A percentile compares a stretch with the other conserved stretches of the same genome.
These are phyloP conservation scores for Hoplias malabaricus DNA, from an alignment of 2,113 vertebrate species.

Conservation along the genomic window DNA sequence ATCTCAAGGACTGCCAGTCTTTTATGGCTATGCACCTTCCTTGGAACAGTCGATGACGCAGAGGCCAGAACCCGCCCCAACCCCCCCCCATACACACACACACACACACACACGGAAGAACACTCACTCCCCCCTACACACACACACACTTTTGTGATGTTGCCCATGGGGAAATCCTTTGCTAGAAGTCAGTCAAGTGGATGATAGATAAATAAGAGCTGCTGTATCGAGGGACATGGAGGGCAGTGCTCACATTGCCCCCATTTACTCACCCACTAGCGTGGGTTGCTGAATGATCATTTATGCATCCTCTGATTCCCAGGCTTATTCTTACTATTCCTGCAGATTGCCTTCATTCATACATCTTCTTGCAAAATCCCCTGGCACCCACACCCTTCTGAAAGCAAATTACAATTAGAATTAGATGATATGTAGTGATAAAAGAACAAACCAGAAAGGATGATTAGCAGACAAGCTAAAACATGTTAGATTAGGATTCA, in stretches of 20 bases:
- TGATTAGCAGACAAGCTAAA: slow-evolving; percentile 10
- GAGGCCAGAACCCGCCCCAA: slow-evolving; percentile 47
- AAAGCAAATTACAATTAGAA: neutral
- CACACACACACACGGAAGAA: slow-evolving; percentile 55
- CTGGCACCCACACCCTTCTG: neutral
- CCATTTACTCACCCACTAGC: slow-evolving; percentile 1
- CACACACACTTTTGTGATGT: slow-evolving; percentile 50
- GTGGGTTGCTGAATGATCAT: neutral
- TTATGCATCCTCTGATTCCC: neutral
- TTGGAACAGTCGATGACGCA: slow-evolving; percentile 57
- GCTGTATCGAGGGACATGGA: slow-evolving; percentile 12
- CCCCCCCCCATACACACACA: slow-evolving; percentile 54
- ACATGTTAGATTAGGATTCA: neutral
- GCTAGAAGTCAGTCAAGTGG: slow-evolving; percentile 46
- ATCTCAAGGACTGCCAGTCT: slow-evolving; percentile 53
- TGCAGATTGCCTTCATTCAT: neutral
- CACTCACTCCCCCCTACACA: slow-evolving; percentile 44
- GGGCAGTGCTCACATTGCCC: neutral
- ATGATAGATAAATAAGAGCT: slow-evolving; percentile 5
- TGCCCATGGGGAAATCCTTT: slow-evolving; percentile 7
- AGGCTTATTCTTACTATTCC: neutral
- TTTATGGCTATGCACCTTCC: slow-evolving; percentile 46
- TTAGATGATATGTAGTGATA: neutral
- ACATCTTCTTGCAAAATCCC: neutral
- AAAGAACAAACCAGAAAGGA: neutral